These are phyloP conservation scores for Maniola hyperantus DNA, from an alignment of 2,888 invertebrate species.

Conservation along the genomic window DNA sequence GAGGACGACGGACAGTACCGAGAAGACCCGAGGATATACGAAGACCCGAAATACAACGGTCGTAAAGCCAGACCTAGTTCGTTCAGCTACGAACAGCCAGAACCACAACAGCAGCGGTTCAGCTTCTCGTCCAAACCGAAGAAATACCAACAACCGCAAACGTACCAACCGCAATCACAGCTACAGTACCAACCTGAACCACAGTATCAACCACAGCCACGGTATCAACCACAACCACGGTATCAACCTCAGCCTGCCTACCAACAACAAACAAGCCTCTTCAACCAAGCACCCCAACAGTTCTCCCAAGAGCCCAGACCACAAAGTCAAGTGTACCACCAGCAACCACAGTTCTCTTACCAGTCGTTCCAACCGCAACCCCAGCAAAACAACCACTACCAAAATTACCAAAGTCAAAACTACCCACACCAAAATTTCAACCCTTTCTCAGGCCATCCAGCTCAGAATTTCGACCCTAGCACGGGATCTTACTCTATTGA, in stretches of 20 bases:
- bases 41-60: constrained; percentile 85
- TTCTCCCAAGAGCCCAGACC: constrained; percentile 62
- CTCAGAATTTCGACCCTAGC: constrained; percentile 87
- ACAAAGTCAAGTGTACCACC: constrained; percentile 71
- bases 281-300: constrained; percentile 62
- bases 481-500: constrained; percentile 90
- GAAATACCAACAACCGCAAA: constrained; percentile 47
- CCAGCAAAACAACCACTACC: constrained; percentile 58
- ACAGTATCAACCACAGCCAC: constrained; percentile 53
- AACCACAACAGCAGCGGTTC: constrained; percentile 47
- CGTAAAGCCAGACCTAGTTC: constrained; percentile 53
- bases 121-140: constrained; percentile 44
- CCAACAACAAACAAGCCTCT: constrained; percentile 53
- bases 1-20: constrained; percentile 94
- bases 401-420: constrained; percentile 52
- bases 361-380: constrained; percentile 65
- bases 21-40: constrained; percentile 91
- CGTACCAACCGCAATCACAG: constrained; percentile 47
- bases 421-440: constrained; percentile 67
- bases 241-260: constrained; percentile 45
- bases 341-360: constrained; percentile 72
- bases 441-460: constrained; percentile 86
- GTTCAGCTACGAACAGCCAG: constrained; percentile 54
- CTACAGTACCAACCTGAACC: constrained; percentile 42
- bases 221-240: constrained; percentile 44